Evolutionary conservation across 2,888 invertebrate species (phyloP).

Genomic region (Monoplex corrugatus): DNA sequence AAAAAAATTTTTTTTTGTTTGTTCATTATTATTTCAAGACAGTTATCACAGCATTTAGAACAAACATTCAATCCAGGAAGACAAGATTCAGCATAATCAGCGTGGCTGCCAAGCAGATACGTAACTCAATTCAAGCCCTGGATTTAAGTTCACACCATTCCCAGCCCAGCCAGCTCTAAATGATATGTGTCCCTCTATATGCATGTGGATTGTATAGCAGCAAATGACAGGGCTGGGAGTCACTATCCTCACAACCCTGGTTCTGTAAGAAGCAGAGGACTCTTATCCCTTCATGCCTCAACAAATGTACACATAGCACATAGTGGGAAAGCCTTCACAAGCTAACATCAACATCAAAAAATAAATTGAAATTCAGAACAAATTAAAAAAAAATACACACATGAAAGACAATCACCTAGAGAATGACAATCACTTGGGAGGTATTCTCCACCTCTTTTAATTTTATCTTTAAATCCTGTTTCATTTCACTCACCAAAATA

Average conservation of each 20-base stretch:
- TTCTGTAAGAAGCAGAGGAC: background rate
- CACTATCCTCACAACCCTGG: background rate
- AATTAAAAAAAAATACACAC: background rate
- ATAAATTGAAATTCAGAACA: too few species aligned
- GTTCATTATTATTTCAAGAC: background rate
- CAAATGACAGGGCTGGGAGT: background rate
- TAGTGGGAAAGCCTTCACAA: too few species aligned
- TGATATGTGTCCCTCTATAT: background rate
- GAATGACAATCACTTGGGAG: background rate
- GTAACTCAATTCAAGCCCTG: too few species aligned
- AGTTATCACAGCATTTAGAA: background rate
- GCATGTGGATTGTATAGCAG: background rate
- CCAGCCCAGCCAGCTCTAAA: background rate
- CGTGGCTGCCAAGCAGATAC: too few species aligned
- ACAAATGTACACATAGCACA: too few species aligned
- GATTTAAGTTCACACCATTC: too few species aligned
- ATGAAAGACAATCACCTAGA: background rate
- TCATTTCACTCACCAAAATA: constrained; percentile 89
- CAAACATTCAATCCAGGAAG: background rate
- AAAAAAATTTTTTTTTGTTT: background rate
- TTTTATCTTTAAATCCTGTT: too few species aligned
- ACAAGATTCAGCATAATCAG: background rate
- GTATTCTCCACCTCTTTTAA: background rate
- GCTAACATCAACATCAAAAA: too few species aligned
- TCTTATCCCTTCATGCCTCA: background rate